Base-by-base conservation (phyloP, 2,888 invertebrate species). In the Drosophila mimetica region DNA sequence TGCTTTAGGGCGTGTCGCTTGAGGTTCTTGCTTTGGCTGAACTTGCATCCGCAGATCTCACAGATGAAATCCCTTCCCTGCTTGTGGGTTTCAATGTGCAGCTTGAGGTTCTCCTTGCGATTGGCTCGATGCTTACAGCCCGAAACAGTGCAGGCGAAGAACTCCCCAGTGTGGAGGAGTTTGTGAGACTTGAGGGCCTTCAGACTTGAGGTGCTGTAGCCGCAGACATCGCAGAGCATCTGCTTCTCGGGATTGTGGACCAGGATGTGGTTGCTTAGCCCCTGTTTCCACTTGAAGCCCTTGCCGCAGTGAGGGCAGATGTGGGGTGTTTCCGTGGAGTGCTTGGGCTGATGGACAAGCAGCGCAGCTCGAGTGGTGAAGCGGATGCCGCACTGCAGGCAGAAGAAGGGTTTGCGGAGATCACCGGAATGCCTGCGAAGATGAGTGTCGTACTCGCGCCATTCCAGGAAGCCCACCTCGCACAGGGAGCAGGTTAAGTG, bases 231-330 rank as follows among this genome's bases (percentile, higher is more conserved):
- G 83, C 93, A 94, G 4, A 93, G 89, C 89, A 93, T 93, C 60
- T 93, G 92, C 70, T 93, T 93, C 42, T 92, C 91, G 2, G 91
- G 90, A 53, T 92, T 92, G 77, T 94, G 92, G 34, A 91, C 86
- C 75, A 93, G 91, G 86, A 93, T 90, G 77, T 94, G 94, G 30
- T 93, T 93, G 63, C 91, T 93, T 0, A 94, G 89, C 0, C 93
- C 93, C 77, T 93, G 93, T 53, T 93, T 93, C 93, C 93, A 93
- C 74, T 93, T 94, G 80, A 94, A 94, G 0, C 93, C 93, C 66
- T 92, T 92, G 13, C 90, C 89, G 75, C 93, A 93, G 32, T 92
- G 91, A 2, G 91, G 89, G 72, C 93, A 93, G 0, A 91, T 90
- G 81, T 92, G 93, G 1, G 93, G 93, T 16, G 93, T 93, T 60